phyloP scores from a whole-genome alignment of 30 jellyfish, hydroid and myxozoan species.

The Aurelia sp. region DNA sequence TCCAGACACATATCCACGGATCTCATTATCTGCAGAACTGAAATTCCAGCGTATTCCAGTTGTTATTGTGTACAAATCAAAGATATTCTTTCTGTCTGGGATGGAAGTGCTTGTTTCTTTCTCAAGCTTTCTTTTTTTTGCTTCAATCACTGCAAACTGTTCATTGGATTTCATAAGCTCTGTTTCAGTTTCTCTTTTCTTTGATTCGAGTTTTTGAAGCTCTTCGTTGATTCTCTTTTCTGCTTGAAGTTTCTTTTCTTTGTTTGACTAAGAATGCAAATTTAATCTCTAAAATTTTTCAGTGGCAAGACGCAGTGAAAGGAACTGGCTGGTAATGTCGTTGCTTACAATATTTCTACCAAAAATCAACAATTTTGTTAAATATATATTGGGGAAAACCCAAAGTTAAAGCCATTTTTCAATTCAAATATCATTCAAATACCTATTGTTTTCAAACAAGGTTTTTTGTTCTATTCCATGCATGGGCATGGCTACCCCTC shows the following conservation, averaged over 20 bases:
- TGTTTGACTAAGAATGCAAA: neutral
- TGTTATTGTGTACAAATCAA: constrained; percentile 51
- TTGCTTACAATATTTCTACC: too few relatives aligned
- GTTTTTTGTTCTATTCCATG: too few relatives aligned
- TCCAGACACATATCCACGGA: constrained; percentile 74
- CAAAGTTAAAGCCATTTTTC: too few relatives aligned
- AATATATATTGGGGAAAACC: too few relatives aligned
- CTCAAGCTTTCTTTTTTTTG: constrained; percentile 22
- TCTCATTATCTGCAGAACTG: constrained; percentile 57
- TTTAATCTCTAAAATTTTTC: neutral
- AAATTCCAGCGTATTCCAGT: constrained; percentile 85
- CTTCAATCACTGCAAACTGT: constrained; percentile 16
- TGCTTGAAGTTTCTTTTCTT: neutral
- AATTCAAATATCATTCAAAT: too few relatives aligned
- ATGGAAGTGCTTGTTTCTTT: constrained; percentile 19
- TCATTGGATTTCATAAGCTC: constrained; percentile 4
- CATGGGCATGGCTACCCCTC: too few relatives aligned
- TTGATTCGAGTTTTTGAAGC: neutral
- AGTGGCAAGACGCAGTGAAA: neutral
- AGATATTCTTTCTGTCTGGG: constrained; percentile 41
- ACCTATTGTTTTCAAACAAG: too few relatives aligned
- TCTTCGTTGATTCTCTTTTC: neutral
- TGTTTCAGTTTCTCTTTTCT: neutral
- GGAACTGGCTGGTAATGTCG: too few relatives aligned
- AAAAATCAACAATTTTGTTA: too few relatives aligned